A percentile compares a stretch with the other conserved stretches of the same genome.
Conservation (phyloP, 2,797 vertebrate species). For the Phaenicophaeus curvirostris region DNA sequence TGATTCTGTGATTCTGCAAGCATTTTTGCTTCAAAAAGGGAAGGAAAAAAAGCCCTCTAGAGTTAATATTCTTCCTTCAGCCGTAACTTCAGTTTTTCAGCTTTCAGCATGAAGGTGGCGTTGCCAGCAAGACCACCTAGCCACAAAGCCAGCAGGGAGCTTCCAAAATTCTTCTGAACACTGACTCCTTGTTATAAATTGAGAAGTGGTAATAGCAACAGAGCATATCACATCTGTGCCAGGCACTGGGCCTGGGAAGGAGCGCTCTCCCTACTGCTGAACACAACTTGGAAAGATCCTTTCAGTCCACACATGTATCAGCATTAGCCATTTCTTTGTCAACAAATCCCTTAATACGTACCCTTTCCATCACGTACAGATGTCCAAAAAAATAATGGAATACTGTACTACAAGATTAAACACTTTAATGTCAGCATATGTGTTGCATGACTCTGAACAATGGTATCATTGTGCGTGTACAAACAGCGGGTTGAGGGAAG, state of each 20-base stretch:
- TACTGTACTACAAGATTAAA: slow-evolving; percentile 74
- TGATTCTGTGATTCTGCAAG: too few relatives aligned
- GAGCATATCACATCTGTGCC: slow-evolving; percentile 68
- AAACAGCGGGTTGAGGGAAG: slow-evolving; percentile 58
- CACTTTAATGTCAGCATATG: slow-evolving; percentile 75
- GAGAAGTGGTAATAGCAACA: slow-evolving; percentile 65
- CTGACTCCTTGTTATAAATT: slow-evolving; percentile 62
- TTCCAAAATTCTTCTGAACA: slow-evolving; percentile 61
- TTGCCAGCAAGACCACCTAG: slow-evolving; percentile 63
- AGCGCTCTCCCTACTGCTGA: slow-evolving; percentile 42
- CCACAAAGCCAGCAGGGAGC: slow-evolving; percentile 45
- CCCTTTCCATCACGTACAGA: slow-evolving; percentile 64
- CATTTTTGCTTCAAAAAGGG: not conserved
- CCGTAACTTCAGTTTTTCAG: slow-evolving; percentile 61
- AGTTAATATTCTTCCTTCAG: slow-evolving; percentile 53
- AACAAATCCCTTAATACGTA: slow-evolving; percentile 74
- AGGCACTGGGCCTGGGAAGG: slow-evolving; percentile 41
- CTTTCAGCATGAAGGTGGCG: slow-evolving; percentile 52
- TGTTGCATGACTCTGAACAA: slow-evolving; percentile 69
- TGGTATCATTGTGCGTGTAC: slow-evolving; percentile 75
- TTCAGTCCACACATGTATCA: slow-evolving; percentile 74
- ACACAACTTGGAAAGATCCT: slow-evolving; percentile 59
- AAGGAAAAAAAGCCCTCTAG: not conserved
- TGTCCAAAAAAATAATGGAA: slow-evolving; percentile 68
- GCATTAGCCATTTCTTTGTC: slow-evolving; percentile 75